Conservation (phyloP, 64 coral and sea anemone species). For the Pocillopora verrucosa region DNA sequence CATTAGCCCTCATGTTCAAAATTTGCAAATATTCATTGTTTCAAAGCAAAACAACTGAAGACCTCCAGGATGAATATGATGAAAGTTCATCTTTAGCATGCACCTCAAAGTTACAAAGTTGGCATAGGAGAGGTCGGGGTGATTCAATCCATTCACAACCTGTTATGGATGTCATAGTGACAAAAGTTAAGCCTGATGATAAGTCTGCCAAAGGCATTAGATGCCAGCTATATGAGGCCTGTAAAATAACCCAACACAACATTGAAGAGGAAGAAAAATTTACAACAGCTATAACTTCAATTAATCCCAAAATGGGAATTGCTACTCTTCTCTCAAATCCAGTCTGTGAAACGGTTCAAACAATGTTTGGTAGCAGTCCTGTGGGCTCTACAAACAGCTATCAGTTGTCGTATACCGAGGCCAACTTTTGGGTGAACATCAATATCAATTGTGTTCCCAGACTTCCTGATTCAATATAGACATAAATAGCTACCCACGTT, state of each 20-base stretch:
- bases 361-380: slow-evolving; percentile 48
- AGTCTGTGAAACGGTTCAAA: slow-evolving; percentile 27
- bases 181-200: slow-evolving; percentile 25
- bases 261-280: slow-evolving; percentile 25
- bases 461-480: not conserved
- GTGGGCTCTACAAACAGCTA: slow-evolving; percentile 42
- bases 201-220: not conserved
- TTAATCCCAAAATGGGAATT: slow-evolving; percentile 52
- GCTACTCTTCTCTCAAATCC: slow-evolving; percentile 31
- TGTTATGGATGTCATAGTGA: slow-evolving; percentile 27
- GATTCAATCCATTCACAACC: slow-evolving; percentile 33
- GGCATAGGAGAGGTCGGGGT: slow-evolving; percentile 19
- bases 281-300: slow-evolving; percentile 20
- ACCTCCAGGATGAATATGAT: slow-evolving; percentile 8
- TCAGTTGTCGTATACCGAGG: slow-evolving; percentile 44
- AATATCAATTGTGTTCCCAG: slow-evolving; percentile 45
- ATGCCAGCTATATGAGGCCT: slow-evolving; percentile 50
- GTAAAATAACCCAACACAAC: slow-evolving; percentile 15
- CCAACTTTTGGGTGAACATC: slow-evolving; percentile 34
- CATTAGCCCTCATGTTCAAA: slow-evolving; percentile 42
- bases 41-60: slow-evolving; percentile 38
- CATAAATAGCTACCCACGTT: slow-evolving; percentile 41
- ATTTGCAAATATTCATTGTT: slow-evolving; percentile 39
- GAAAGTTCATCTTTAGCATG: slow-evolving; percentile 28
- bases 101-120: slow-evolving; percentile 20